A percentile compares a stretch with the other conserved stretches of the same genome.
These are phyloP conservation scores for Thermophis baileyi DNA, from an alignment of 2,113 vertebrate species.

Conservation along the genomic window DNA sequence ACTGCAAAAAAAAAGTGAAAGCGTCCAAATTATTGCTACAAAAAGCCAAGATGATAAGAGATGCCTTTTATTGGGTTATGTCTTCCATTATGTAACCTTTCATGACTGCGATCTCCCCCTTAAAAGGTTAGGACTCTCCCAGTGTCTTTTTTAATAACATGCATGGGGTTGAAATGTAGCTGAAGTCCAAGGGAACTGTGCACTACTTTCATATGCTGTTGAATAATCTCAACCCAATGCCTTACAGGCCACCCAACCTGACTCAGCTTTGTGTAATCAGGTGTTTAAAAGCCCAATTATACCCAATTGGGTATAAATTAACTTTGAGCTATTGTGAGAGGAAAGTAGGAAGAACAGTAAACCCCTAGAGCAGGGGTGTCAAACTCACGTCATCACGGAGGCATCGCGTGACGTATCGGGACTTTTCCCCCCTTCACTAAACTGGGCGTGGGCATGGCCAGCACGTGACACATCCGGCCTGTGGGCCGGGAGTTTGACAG, in stretches of 20 bases:
- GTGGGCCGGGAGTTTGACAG: too few species aligned
- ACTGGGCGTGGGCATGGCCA: too few species aligned
- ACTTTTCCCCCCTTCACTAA: too few species aligned
- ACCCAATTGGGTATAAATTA: neutral
- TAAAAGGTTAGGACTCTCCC: neutral
- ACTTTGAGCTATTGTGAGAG: neutral
- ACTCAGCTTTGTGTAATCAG: neutral
- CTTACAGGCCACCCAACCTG: neutral
- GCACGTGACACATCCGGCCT: too few species aligned
- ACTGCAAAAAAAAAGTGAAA: conserved; percentile 13
- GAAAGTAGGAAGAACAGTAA: neutral
- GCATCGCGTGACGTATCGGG: too few species aligned
- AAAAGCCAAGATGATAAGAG: conserved; percentile 10
- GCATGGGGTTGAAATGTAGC: neutral
- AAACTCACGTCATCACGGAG: too few species aligned
- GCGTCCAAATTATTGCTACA: conserved; percentile 20
- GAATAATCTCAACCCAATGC: neutral
- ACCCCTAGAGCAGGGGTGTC: too few species aligned
- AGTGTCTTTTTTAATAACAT: neutral
- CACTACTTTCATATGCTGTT: neutral
- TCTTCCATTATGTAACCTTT: neutral
- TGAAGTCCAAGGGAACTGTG: neutral
- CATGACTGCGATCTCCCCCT: neutral
- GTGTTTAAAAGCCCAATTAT: neutral
- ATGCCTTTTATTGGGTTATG: neutral